Evolutionary conservation across 2,888 invertebrate species (phyloP).

Genomic region (Tinea pellionella): DNA sequence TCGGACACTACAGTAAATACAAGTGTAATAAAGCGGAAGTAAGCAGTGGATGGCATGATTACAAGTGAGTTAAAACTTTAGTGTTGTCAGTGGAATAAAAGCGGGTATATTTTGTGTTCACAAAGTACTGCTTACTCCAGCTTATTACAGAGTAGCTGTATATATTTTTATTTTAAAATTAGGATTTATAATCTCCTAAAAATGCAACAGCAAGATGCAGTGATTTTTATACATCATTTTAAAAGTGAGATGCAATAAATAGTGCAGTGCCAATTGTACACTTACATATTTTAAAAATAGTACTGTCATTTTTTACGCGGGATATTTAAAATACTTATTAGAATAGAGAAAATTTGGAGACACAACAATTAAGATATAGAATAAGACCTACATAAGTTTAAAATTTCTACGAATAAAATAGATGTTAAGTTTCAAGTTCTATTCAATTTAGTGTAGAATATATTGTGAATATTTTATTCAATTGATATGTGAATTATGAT

Average conservation of each 20-base stretch:
- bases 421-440: neutral
- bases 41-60: conserved; percentile 32
- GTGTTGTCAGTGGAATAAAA: conserved; percentile 3
- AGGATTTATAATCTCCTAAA: conserved; percentile 18
- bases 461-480: neutral
- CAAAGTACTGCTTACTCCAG: conserved; percentile 49
- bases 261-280: conserved; percentile 46
- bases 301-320: neutral
- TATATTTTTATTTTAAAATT: neutral
- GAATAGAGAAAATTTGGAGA: neutral
- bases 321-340: neutral
- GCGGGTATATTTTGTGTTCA: neutral
- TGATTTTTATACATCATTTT: conserved; percentile 46
- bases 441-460: neutral
- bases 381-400: neutral
- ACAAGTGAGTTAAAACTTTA: neutral
- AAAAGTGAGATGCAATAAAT: conserved; percentile 41
- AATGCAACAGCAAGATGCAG: conserved; percentile 56
- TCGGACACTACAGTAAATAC: conserved; percentile 16
- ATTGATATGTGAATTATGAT: neutral
- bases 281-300: neutral
- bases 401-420: neutral
- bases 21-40: conserved; percentile 48
- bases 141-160: conserved; percentile 38
- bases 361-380: neutral